Base-by-base conservation (phyloP, 2,797 vertebrate genomes). In the Tachyglossus aculeatus region DNA sequence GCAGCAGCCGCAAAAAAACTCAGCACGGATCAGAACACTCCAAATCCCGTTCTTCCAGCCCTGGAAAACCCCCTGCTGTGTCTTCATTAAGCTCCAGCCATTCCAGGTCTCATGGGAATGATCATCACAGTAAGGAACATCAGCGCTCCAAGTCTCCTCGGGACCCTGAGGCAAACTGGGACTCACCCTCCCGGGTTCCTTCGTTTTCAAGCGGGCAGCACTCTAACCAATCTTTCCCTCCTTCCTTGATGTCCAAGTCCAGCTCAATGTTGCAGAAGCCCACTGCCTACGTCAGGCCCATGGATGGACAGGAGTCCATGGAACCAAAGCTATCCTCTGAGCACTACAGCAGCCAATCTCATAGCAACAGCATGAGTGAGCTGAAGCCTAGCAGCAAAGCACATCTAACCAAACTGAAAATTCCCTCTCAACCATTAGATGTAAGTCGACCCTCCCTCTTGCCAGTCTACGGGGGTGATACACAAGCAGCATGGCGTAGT, bases 221-320 rank as follows among this genome's bases (percentile, higher is more conserved):
- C 90, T 93, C 96, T 21, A 95, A 74, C 78, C 98, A 99, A 90
- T 88, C 96, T 78, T 99, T 99, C 77, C 97, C 96, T 7, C 97
- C 97, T 8, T 98, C 97, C 3, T 91, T 98, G 22, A 98, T 98
- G 96, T 95, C 96, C 86, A 99, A 99, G 84, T 95, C 96, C 61
- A 92, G 91, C 88, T 97, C 97, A 74, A 99, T 99, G 98, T 88
- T 94, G 45, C 97, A 99, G 89, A 99, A 99, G 81, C 98, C 98
- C 84, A 99, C 98, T 6, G 98, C 98, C 3, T 99, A 99, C n/a
- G 98, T 99, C 5, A 93, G 98, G 90, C 98, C 98, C 40, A 99
- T 99, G 97, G 98, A 99, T 14, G 98, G 97, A 78, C 98, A 98
- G 88, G 98, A 99, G 67, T 98, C 97, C 18, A 92, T 95, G 74